phyloP scores from a whole-genome alignment of 2,113 vertebrate genomes.

The human (Homo sapiens) region GRCh38 chr2:4336501-4337000 shows the following conservation, averaged over 20 bases:
- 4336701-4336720: not conserved
- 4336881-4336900: not conserved
- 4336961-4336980: slow-evolving; percentile 39
- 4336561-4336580: not conserved
- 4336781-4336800: not conserved
- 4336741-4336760: no score
- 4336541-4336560: not conserved
- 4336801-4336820: accelerated
- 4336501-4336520: not conserved
- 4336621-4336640: not conserved
- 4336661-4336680: not conserved
- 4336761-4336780: not conserved
- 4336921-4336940: slow-evolving; percentile 22
- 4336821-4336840: not conserved
- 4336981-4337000: not conserved
- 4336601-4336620: not conserved
- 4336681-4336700: not conserved
- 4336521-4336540: not conserved
- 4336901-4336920: not conserved
- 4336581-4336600: not conserved
- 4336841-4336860: not conserved
- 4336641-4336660: accelerated
- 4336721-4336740: not conserved
- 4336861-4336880: not conserved
- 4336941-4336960: slow-evolving; percentile 23